Conservation (phyloP, 2,888 invertebrate species). For the Clistopyga incitator region DNA sequence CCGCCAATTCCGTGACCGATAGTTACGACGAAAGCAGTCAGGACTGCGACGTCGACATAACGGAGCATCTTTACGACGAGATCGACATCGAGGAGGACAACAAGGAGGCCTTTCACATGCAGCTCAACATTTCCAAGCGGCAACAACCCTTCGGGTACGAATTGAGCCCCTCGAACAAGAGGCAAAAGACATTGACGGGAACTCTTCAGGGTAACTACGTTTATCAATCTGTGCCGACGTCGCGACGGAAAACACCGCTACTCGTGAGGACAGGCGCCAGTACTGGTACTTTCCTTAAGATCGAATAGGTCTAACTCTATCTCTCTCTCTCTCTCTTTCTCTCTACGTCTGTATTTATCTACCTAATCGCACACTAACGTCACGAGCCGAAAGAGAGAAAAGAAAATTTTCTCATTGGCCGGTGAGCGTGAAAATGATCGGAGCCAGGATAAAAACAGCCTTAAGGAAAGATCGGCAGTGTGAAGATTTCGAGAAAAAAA, state of each 20-base stretch:
- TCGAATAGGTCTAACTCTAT: constrained; percentile 73
- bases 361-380: constrained; percentile 40
- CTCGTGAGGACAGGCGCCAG: constrained; percentile 77
- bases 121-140: constrained; percentile 83
- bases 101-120: constrained; percentile 86
- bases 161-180: constrained; percentile 77
- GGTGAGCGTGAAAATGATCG: constrained; percentile 10
- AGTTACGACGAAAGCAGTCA: constrained; percentile 83
- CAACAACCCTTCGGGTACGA: constrained; percentile 77
- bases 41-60: constrained; percentile 85
- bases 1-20: constrained; percentile 83
- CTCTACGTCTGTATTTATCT: constrained; percentile 9
- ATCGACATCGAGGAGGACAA: constrained; percentile 90
- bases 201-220: constrained; percentile 81
- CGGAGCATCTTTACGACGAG: constrained; percentile 90
- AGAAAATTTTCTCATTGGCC: constrained; percentile 9
- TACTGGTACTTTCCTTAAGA: constrained; percentile 79
- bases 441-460: too few relatives aligned
- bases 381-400: constrained; percentile 13
- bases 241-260: constrained; percentile 81
- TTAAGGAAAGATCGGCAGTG: too few relatives aligned
- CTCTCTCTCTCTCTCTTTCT: constrained; percentile 18
- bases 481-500: too few relatives aligned
- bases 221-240: constrained; percentile 80
- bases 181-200: constrained; percentile 80